A percentile compares a stretch with the other conserved stretches of the same genome.
These are phyloP conservation scores for Chrysoperla carnea DNA, from an alignment of 1,140 invertebrate species.

Conservation along the genomic window DNA sequence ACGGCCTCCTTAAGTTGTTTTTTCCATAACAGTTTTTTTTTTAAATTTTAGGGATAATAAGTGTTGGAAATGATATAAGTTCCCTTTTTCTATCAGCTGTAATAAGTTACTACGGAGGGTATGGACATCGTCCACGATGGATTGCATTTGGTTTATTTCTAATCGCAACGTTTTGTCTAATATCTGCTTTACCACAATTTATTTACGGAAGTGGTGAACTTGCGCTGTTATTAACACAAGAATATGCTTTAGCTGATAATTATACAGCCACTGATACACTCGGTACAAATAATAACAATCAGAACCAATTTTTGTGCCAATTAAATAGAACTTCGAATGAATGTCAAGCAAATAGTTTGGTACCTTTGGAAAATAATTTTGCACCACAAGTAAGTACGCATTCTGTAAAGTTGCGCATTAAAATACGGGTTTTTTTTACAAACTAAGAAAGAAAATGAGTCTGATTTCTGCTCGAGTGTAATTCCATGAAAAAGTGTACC, in stretches of 20 bases:
- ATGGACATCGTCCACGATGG: slow-evolving; percentile 50
- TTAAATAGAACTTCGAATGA: too few relatives aligned
- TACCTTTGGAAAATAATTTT: too few relatives aligned
- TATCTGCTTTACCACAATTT: slow-evolving; percentile 52
- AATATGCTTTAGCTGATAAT: slow-evolving; percentile 26
- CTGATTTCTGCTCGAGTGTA: too few relatives aligned
- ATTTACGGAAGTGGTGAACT: slow-evolving; percentile 54
- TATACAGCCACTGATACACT: neutral
- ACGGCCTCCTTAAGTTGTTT: too few relatives aligned
- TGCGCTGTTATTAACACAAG: slow-evolving; percentile 40
- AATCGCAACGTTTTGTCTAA: slow-evolving; percentile 46
- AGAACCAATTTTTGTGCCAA: too few relatives aligned
- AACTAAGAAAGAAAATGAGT: slow-evolving; percentile 19
- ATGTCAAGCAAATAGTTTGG: too few relatives aligned
- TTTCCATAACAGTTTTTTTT: too few relatives aligned
- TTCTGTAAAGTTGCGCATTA: too few relatives aligned
- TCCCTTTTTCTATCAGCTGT: slow-evolving; percentile 36
- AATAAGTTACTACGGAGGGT: slow-evolving; percentile 46
- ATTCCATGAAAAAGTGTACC: too few relatives aligned
- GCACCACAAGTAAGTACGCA: neutral
- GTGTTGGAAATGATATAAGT: slow-evolving; percentile 48
- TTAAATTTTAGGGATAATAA: slow-evolving; percentile 36
- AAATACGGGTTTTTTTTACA: too few relatives aligned
- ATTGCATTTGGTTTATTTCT: slow-evolving; percentile 50
- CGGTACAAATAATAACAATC: neutral